Percentiles rank a stretch among this genome's conserved stretches.
Evolutionary conservation across 2,888 invertebrate genomes (phyloP).

Genomic region (Leptinotarsa haldemani): DNA sequence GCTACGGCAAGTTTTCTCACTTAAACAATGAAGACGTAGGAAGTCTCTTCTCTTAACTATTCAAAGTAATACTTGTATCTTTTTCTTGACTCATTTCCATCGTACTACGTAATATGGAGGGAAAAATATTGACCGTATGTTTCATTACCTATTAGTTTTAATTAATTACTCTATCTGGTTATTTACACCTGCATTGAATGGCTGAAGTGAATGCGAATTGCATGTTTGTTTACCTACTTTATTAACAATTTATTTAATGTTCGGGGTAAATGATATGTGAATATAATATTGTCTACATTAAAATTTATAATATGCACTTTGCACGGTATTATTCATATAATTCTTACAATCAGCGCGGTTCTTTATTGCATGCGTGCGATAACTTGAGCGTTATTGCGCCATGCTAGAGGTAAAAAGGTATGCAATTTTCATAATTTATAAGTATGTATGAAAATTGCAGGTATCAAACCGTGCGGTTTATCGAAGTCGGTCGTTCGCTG

Average conservation of each 20-base stretch:
- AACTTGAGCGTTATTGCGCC: conserved; percentile 22
- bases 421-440: conserved; percentile 25
- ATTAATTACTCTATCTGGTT: conserved; percentile 32
- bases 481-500: background rate
- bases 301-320: conserved; percentile 35
- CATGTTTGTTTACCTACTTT: conserved; percentile 40
- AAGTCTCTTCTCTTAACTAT: no score
- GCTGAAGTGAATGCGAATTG: conserved; percentile 28
- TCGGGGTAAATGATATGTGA: conserved; percentile 36
- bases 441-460: conserved; percentile 18
- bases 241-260: conserved; percentile 36
- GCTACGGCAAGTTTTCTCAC: no score
- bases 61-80: no score
- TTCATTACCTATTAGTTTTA: conserved; percentile 10
- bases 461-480: conserved; percentile 12
- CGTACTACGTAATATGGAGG: background rate
- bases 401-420: conserved; percentile 22
- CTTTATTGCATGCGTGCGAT: conserved; percentile 18
- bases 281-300: conserved; percentile 37
- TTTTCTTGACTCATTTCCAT: no score
- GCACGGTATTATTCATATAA: conserved; percentile 42
- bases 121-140: background rate
- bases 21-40: no score
- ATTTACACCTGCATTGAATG: conserved; percentile 33
- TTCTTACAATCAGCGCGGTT: conserved; percentile 34